Base-by-base conservation (phyloP, 2,888 invertebrate genomes). In the Lissocephala sabroskyi region DNA sequence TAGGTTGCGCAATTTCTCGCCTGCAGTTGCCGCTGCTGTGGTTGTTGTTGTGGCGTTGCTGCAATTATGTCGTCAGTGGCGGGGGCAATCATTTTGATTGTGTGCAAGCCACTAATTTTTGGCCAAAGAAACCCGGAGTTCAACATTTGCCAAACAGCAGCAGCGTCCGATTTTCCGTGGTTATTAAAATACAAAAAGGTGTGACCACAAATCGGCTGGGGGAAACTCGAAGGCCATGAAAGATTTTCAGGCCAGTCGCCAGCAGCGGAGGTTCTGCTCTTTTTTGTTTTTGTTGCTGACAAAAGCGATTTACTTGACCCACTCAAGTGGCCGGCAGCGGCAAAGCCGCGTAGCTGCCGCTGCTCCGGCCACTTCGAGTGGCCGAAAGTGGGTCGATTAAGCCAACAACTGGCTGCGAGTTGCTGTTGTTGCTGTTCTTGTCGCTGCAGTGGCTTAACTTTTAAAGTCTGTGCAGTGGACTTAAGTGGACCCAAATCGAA, bases 251-350 rank as follows among this genome's bases (percentile, higher is more conserved):
- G 55, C 42, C 37, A 40, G 49, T 55, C 49, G 56, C 57, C n/a
- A n/a, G n/a, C n/a, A n/a, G n/a, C 14, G 13, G 7, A 29, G n/a
- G 33, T 43, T 23, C 23, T 33, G 3, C 1, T 33, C 16, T 16
- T 33, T 39, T 44, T 54, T 41, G 51, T 62, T 62, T 54, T 65
- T 66, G 58, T 55, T 53, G 77, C 71, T 77, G 71, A 71, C 75
- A 74, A 74, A 63, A 77, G 70, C 66, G 66, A 61, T 77, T 76
- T 77, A 58, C 74, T 71, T 71, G 71, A 71, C 71, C 71, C 77
- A 77, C 52, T 59, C 59, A 56, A 56, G 50, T 46, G 56, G 18
- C 35, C 35, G 17, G 13, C 33, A 10, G 7, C 33, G 35, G 19
- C 41, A n/a, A n/a, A 32, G 23, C 40, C 26, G 32, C 43, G 39